phyloP scores from a whole-genome alignment of 2,113 vertebrate species.

The Microtus ochrogaster region DNA sequence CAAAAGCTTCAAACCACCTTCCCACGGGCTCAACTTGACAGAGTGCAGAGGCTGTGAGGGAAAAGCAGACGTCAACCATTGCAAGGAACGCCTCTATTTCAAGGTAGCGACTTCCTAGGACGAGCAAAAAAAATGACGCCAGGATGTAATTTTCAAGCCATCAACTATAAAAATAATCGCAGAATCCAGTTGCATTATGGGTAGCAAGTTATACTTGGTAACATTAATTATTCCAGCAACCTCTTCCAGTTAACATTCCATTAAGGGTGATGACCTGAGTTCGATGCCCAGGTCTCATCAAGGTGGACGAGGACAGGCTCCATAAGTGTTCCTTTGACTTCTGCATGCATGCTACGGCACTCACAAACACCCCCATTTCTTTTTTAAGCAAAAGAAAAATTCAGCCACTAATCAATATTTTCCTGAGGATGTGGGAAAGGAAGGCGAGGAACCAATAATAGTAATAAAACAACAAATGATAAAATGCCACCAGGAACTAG shows the following conservation, averaged over 20 bases:
- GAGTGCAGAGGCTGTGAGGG: slow-evolving; percentile 91
- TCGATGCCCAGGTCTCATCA: too few relatives aligned
- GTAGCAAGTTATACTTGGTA: slow-evolving; percentile 27
- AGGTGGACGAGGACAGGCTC: neutral
- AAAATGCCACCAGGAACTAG: neutral
- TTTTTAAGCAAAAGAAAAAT: neutral
- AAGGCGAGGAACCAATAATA: neutral
- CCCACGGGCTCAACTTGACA: slow-evolving; percentile 97
- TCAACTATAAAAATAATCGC: slow-evolving; percentile 33
- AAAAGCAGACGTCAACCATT: slow-evolving; percentile 71
- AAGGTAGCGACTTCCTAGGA: slow-evolving; percentile 31
- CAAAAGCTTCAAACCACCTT: slow-evolving; percentile 98
- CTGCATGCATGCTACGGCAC: neutral
- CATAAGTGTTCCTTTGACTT: neutral
- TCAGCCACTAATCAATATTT: slow-evolving; percentile 4
- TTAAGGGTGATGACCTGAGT: neutral
- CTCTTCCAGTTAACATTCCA: neutral
- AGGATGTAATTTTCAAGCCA: slow-evolving; percentile 51
- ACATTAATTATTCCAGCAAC: slow-evolving; percentile 4
- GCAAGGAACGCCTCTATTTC: slow-evolving; percentile 40
- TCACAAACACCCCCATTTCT: neutral
- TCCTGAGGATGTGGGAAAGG: neutral
- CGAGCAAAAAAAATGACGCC: slow-evolving; percentile 32
- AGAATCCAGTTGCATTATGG: neutral
- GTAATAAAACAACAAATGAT: slow-evolving; percentile 33